Evolutionary conservation across 2,113 vertebrate genomes (phyloP).

Genomic region (Talpa occidentalis): DNA sequence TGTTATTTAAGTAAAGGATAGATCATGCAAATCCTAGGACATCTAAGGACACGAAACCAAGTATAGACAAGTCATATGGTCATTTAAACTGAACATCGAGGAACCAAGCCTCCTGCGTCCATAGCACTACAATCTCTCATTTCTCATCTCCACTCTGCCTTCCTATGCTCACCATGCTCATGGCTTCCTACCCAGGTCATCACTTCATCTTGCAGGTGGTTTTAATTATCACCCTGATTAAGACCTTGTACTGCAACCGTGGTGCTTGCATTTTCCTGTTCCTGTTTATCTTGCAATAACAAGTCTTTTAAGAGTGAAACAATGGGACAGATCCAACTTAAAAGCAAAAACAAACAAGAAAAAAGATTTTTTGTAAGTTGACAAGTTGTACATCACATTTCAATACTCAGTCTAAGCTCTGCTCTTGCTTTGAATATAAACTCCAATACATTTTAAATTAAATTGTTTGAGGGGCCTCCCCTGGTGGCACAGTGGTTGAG

Average conservation of each 20-base stretch:
- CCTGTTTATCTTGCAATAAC: too few species aligned
- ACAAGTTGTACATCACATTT: background rate
- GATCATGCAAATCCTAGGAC: background rate
- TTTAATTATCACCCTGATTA: conserved; percentile 3
- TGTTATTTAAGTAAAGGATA: background rate
- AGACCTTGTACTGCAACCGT: background rate
- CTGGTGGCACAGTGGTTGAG: too few species aligned
- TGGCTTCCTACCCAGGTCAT: background rate
- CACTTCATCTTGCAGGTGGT: background rate
- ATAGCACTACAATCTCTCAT: background rate
- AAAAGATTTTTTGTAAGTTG: background rate
- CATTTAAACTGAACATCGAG: background rate
- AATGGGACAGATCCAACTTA: too few species aligned
- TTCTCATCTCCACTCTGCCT: background rate
- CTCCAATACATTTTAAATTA: conserved; percentile 31
- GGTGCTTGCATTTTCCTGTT: too few species aligned
- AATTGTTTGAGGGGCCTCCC: background rate
- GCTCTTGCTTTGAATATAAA: background rate
- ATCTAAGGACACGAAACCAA: conserved; percentile 28
- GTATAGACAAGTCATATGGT: background rate
- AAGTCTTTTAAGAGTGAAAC: too few species aligned
- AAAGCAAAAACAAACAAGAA: background rate
- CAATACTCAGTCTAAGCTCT: background rate
- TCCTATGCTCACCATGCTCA: background rate
- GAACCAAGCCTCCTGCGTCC: background rate